Evolutionary conservation across 2,113 vertebrate genomes (phyloP), one percentile per base, ranked within the genome.

Genomic region (Gnathonemus longibarbis): DNA sequence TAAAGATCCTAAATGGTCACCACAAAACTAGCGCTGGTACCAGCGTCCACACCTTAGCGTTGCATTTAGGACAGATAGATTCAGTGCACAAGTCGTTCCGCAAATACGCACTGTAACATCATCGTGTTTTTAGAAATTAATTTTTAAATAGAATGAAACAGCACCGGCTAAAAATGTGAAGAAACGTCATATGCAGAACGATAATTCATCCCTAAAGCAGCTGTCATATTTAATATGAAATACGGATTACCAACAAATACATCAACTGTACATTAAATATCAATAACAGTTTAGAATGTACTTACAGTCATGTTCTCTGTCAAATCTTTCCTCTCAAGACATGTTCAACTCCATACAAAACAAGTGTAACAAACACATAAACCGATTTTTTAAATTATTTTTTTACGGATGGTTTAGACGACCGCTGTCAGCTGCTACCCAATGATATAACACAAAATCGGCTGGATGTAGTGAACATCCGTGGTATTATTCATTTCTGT

Each of bases 291-390:
- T 39, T 53, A 27, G 21, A 83, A 62, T 56, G 0, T 95, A 95
- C 96, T 97, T 95, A 96, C 96, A 93, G 96, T 94, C 95, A 96
- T 96, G 93, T 93, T 96, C 92, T 92, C 49, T 89, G 87, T 7
- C 80, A 24, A 88, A 91, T 90, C 88, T 93, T 91, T 88, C 62
- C 89, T 92, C 94, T 96, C 97, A 97, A 95, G 96, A 94, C 95
- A 96, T 97, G 92, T 92, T 95, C 92, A 94, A 93, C 92, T 90
- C 91, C 87, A 84, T 50, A 56, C 56, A 77, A 45, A 84, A 90
- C 66, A 84, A 56, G 89, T 56, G 70, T 80, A 70, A 53, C 87
- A 62, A 62, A 88, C 50, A 77, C 83, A 89, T 90, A 88, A 62
- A 77, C 88, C 11, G 52, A 45, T 84, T 80, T 80, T 21, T 7